phyloP scores from a whole-genome alignment of 2,113 vertebrate genomes.

The Steatornis caripensis region DNA sequence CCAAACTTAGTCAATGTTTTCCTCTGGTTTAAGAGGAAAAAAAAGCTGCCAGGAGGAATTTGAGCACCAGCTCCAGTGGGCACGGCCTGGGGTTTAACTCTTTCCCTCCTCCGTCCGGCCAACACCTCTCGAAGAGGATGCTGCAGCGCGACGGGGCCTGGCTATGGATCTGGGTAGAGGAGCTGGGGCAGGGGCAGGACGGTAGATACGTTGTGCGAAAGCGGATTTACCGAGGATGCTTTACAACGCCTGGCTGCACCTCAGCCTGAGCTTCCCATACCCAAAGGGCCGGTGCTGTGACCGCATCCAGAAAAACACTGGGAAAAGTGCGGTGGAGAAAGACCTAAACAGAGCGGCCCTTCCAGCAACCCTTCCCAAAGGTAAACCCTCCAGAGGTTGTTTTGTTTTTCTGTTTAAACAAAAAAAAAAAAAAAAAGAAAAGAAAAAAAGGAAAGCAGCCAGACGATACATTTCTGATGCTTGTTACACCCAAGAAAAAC shows the following conservation, averaged over 20 bases:
- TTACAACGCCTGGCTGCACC: not conserved
- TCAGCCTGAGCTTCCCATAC: not conserved
- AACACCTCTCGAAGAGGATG: not conserved
- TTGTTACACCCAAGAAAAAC: slow-evolving; percentile 27
- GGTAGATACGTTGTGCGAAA: not conserved
- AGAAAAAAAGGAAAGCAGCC: not conserved
- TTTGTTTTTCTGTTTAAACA: not conserved
- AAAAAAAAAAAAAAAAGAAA: not conserved
- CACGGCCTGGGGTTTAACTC: not conserved
- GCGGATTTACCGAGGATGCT: not conserved
- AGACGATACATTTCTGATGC: not conserved
- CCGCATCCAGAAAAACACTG: not conserved
- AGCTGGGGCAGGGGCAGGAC: not conserved
- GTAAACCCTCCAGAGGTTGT: not conserved
- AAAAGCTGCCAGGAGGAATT: not conserved
- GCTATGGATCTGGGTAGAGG: not conserved
- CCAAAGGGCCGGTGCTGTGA: not conserved
- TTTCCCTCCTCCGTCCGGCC: not conserved
- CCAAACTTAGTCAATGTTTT: not conserved
- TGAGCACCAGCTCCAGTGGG: not conserved
- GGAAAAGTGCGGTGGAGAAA: not conserved
- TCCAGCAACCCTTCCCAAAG: not conserved
- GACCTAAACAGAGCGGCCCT: not conserved
- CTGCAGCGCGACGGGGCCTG: not conserved
- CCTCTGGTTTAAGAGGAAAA: not conserved